Evolutionary conservation across 1,140 invertebrate genomes (phyloP).

Genomic region (Arion vulgaris): DNA sequence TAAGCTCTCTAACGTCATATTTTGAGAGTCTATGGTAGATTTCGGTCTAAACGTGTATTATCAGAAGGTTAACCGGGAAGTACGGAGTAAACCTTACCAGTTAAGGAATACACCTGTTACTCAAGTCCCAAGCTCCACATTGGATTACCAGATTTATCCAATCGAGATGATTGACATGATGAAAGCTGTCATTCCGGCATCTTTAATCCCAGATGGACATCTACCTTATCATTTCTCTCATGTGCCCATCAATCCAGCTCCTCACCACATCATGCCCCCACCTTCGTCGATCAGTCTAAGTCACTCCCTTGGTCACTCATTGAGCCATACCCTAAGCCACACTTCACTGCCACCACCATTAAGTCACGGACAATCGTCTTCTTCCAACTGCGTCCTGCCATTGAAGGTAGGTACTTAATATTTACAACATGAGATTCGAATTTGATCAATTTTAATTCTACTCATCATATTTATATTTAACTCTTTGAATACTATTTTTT

Average conservation of each 20-base stretch:
- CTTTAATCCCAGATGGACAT: conserved; percentile 16
- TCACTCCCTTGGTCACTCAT: no score
- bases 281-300: conserved; percentile 20
- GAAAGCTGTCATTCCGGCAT: conserved; percentile 29
- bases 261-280: conserved; percentile 35
- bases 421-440: no score
- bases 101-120: background rate
- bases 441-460: no score
- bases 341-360: conserved; percentile 8
- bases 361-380: conserved; percentile 15
- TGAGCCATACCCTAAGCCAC: conserved; percentile 8
- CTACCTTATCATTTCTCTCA: conserved; percentile 33
- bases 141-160: background rate
- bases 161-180: conserved; percentile 27
- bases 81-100: no score
- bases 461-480: no score
- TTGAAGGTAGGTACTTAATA: conserved; percentile 25
- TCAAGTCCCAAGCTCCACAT: background rate
- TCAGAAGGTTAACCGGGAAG: no score
- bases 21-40: no score
- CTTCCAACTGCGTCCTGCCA: background rate
- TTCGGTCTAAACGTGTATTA: no score
- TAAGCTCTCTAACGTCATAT: no score
- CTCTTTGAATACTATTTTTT: no score
- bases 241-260: conserved; percentile 15